Conservation (phyloP, 2,888 invertebrate species). For the Melanophora roralis region DNA sequence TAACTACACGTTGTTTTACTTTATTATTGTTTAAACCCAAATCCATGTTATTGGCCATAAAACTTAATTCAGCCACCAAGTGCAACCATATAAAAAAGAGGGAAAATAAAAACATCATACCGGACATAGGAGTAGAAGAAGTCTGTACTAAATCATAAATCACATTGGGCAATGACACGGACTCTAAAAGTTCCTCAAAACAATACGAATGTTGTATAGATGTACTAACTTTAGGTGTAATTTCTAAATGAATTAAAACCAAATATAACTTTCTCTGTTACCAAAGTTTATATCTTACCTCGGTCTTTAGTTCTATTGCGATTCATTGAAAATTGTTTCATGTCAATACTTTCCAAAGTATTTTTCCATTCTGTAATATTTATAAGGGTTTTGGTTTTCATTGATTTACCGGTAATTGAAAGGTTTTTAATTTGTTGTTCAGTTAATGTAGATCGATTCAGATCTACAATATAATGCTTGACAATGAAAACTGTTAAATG, state of each 20-base stretch:
- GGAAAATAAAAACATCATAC: conserved; percentile 79
- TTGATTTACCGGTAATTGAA: background rate
- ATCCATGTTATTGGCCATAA: conserved; percentile 77
- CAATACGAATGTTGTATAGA: conserved; percentile 50
- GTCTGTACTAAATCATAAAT: conserved; percentile 63
- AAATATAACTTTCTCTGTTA: background rate
- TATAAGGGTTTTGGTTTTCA: conserved; percentile 19
- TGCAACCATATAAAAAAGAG: conserved; percentile 83
- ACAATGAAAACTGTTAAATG: conserved; percentile 56
- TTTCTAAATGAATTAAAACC: conserved; percentile 24
- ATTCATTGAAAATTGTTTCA: conserved; percentile 41
- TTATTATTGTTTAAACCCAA: conserved; percentile 45
- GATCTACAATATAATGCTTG: conserved; percentile 39
- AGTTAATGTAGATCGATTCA: conserved; percentile 29
- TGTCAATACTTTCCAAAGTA: conserved; percentile 47
- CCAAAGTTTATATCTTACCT: conserved; percentile 5
- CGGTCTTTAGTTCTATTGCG: conserved; percentile 7
- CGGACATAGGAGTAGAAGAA: conserved; percentile 58
- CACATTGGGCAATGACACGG: conserved; percentile 64
- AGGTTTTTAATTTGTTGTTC: background rate
- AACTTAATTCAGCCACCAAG: conserved; percentile 81
- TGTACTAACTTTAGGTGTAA: conserved; percentile 55
- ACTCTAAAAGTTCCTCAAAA: conserved; percentile 62
- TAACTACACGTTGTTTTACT: conserved; percentile 65
- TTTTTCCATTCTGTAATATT: conserved; percentile 50